These are phyloP conservation scores for Calyptommatus sinebrachiatus DNA, from an alignment of 2,113 vertebrate species.

Conservation along the genomic window DNA sequence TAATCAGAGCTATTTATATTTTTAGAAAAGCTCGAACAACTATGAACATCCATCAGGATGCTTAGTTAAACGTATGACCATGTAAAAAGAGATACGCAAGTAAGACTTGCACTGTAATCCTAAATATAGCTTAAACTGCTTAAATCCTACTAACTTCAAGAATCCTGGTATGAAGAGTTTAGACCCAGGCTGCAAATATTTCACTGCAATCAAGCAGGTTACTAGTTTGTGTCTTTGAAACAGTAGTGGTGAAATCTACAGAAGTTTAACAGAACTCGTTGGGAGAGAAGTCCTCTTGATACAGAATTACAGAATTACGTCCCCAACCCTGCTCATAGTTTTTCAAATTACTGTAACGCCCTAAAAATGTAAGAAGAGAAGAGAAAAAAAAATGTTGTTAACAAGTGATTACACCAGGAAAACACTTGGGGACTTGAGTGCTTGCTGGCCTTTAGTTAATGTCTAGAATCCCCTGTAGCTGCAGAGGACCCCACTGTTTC, in stretches of 20 bases:
- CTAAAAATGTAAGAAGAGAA: conserved; percentile 84
- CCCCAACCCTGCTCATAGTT: conserved; percentile 79
- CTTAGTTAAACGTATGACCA: conserved; percentile 18
- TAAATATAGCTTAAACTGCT: neutral
- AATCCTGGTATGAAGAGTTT: neutral
- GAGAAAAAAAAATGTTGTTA: conserved; percentile 81
- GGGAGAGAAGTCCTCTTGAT: conserved; percentile 76
- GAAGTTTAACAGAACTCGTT: conserved; percentile 73
- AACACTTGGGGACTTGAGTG: conserved; percentile 89
- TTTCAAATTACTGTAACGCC: conserved; percentile 82
- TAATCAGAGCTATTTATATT: neutral
- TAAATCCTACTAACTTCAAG: conserved; percentile 1
- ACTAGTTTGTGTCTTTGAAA: conserved; percentile 71
- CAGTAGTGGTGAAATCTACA: conserved; percentile 70
- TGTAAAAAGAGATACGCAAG: conserved; percentile 17
- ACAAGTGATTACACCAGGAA: conserved; percentile 90
- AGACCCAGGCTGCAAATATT: conserved; percentile 48
- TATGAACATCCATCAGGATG: neutral
- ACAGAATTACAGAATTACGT: conserved; percentile 73
- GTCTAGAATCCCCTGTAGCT: conserved; percentile 97
- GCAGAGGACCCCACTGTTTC: conserved; percentile 93
- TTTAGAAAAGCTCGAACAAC: neutral
- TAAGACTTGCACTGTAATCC: conserved; percentile 27
- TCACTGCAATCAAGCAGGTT: conserved; percentile 49
- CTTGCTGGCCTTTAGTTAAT: conserved; percentile 93